These are phyloP conservation scores for Carpatolechia fugitivella DNA, from an alignment of 2,888 invertebrate species.

Conservation along the genomic window DNA sequence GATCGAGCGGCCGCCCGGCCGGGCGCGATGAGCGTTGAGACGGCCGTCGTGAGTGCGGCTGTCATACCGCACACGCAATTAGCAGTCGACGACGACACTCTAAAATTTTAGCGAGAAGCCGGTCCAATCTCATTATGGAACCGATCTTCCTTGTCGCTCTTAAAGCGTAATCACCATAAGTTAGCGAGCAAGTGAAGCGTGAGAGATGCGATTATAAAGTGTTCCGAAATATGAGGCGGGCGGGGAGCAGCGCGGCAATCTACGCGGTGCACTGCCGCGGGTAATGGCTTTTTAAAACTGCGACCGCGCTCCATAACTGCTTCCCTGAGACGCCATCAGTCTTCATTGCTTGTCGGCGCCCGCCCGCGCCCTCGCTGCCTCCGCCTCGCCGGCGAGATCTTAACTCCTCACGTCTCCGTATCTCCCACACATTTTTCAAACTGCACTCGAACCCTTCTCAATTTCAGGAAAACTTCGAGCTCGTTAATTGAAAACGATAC, in stretches of 20 bases:
- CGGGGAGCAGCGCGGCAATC: conserved; percentile 57
- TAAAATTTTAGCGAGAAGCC: conserved; percentile 77
- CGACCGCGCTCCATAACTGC: conserved; percentile 79
- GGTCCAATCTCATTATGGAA: conserved; percentile 76
- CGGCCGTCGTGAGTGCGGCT: conserved; percentile 20
- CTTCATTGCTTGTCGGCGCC: conserved; percentile 80
- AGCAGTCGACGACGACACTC: conserved; percentile 71
- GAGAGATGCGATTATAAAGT: conserved; percentile 78
- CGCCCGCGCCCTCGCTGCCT: conserved; percentile 45
- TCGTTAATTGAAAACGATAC: conserved; percentile 9
- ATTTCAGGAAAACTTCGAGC: conserved; percentile 34
- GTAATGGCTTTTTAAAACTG: conserved; percentile 80
- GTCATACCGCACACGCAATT: conserved; percentile 67
- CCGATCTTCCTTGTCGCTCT: conserved; percentile 78
- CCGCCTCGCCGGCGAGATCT: conserved; percentile 56
- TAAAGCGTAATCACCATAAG: conserved; percentile 78
- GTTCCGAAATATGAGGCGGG: conserved; percentile 73
- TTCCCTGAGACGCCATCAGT: conserved; percentile 77
- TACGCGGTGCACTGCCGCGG: conserved; percentile 72
- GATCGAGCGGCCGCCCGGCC: not conserved
- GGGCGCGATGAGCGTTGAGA: not conserved
- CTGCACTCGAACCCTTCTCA: conserved; percentile 41
- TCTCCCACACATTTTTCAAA: conserved; percentile 58
- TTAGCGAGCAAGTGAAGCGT: conserved; percentile 75
- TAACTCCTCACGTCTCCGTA: conserved; percentile 65